Conservation (phyloP, 1,140 invertebrate species). For the Daktulosphaira vitifoliae region DNA sequence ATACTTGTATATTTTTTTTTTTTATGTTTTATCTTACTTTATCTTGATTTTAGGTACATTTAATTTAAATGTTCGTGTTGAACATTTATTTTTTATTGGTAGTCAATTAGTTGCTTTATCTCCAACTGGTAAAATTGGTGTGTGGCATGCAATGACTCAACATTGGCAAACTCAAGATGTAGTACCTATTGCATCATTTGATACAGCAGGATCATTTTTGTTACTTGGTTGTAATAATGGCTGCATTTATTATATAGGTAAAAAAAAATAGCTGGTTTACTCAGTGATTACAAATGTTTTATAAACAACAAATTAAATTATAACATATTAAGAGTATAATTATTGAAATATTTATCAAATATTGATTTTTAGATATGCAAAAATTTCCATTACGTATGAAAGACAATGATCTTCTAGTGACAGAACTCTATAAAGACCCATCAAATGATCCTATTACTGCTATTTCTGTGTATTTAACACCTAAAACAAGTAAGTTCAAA, state of each 20-base stretch:
- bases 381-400: constrained; percentile 98
- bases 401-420: constrained; percentile 95
- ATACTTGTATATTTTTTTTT: not conserved
- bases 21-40: not conserved
- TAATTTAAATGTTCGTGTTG: constrained; percentile 82
- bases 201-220: constrained; percentile 91
- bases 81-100: constrained; percentile 95
- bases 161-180: constrained; percentile 97
- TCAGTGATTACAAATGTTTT: not conserved
- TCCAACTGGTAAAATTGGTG: constrained; percentile 89
- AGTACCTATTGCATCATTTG: constrained; percentile 86
- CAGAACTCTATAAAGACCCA: constrained; percentile 91
- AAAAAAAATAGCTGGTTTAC: not conserved
- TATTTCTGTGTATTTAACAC: constrained; percentile 96
- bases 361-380: constrained; percentile 80
- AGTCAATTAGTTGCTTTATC: constrained; percentile 92
- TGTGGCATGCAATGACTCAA: constrained; percentile 97
- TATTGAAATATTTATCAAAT: constrained; percentile 33
- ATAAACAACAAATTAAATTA: not conserved
- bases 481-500: constrained; percentile 78
- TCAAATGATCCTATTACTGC: constrained; percentile 91
- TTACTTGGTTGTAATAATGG: constrained; percentile 91
- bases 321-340: not conserved
- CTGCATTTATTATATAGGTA: constrained; percentile 95
- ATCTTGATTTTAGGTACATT: constrained; percentile 59